phyloP scores from a whole-genome alignment of 1,140 invertebrate species.

The Elysia chlorotica region DNA sequence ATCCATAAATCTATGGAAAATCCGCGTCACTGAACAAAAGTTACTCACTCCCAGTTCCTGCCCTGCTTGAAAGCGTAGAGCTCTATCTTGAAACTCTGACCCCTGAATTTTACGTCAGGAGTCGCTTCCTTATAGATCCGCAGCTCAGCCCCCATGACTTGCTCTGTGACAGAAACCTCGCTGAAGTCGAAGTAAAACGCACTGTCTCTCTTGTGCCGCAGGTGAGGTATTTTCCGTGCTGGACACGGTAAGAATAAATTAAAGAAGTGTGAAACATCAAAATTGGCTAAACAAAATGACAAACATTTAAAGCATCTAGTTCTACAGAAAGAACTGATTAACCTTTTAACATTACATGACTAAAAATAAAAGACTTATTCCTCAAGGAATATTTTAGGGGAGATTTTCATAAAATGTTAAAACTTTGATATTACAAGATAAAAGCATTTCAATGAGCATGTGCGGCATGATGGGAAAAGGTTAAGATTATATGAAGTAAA shows the following conservation, averaged over 20 bases:
- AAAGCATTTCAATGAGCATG: background rate
- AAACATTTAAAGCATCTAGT: too few species aligned
- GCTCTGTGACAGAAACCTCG: constrained; percentile 78
- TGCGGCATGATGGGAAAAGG: too few species aligned
- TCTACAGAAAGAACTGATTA: background rate
- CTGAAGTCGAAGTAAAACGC: constrained; percentile 90
- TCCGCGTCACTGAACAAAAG: background rate
- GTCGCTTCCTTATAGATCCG: constrained; percentile 72
- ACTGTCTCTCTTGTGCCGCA: constrained; percentile 80
- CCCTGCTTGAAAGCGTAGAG: constrained; percentile 45
- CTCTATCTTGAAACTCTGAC: constrained; percentile 25
- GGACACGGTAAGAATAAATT: too few species aligned
- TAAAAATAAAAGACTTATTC: too few species aligned
- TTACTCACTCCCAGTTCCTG: constrained; percentile 47
- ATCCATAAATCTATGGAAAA: too few species aligned
- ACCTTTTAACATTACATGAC: too few species aligned
- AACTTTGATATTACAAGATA: background rate
- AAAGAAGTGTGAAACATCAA: too few species aligned
- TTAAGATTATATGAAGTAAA: too few species aligned
- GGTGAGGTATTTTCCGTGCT: constrained; percentile 47
- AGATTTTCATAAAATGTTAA: background rate
- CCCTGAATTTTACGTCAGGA: constrained; percentile 15
- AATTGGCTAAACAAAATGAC: too few species aligned
- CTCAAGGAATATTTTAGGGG: background rate
- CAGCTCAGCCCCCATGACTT: constrained; percentile 82